Conservation (phyloP, 1,140 invertebrate species). For the Trypoxylus dichotomus region DNA sequence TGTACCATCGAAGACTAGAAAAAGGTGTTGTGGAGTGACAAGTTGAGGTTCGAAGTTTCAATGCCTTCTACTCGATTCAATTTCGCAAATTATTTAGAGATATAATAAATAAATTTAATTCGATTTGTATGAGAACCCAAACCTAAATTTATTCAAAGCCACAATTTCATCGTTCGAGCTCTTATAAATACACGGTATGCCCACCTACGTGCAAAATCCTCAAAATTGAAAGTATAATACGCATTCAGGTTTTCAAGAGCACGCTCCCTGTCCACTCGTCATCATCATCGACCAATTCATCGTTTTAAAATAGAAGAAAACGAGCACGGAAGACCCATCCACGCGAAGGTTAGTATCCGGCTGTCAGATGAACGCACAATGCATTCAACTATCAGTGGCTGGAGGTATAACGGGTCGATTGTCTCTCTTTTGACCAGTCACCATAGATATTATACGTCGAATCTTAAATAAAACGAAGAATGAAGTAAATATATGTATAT, state of each 20-base stretch:
- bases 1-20: no score
- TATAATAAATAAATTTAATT: no score
- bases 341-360: not conserved
- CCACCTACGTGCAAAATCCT: not conserved
- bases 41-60: no score
- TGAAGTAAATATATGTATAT: not conserved
- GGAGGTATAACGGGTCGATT: constrained; percentile 27
- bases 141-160: not conserved
- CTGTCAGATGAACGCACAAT: not conserved
- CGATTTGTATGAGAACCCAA: not conserved
- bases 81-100: no score
- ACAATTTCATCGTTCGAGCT: not conserved
- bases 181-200: not conserved
- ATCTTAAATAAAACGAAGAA: no score
- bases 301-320: not conserved
- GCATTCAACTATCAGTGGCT: constrained; percentile 16
- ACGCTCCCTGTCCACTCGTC: not conserved
- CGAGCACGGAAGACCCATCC: not conserved
- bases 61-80: no score
- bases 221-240: not conserved
- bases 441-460: not conserved
- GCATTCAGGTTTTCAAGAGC: not conserved
- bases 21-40: no score
- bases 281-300: not conserved
- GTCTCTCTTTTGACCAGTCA: constrained; percentile 21